Evolutionary conservation across 2,797 vertebrate genomes (phyloP).

Genomic region (Channa striata): DNA sequence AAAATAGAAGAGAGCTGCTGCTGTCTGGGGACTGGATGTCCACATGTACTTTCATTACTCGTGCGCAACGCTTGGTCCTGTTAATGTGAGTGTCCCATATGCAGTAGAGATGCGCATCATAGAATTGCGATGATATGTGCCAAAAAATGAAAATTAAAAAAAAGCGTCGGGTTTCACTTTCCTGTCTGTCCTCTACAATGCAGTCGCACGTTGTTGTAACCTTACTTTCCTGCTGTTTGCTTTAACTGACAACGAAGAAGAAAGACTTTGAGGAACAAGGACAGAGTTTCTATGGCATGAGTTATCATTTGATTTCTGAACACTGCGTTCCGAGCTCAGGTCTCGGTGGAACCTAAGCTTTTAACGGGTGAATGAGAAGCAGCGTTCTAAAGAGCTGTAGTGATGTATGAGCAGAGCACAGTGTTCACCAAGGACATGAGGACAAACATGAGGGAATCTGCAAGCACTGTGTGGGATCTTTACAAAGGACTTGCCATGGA

Average conservation of each 20-base stretch:
- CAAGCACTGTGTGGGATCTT: background rate
- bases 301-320: too few relatives aligned
- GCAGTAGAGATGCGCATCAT: background rate
- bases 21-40: background rate
- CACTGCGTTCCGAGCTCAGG: too few relatives aligned
- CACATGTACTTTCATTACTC: background rate
- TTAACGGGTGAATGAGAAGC: too few relatives aligned
- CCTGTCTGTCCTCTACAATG: background rate
- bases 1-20: background rate
- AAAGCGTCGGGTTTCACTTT: background rate
- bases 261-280: too few relatives aligned
- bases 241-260: background rate
- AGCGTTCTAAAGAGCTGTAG: too few relatives aligned
- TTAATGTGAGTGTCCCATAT: background rate
- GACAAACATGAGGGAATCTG: too few relatives aligned
- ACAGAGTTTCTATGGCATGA: too few relatives aligned
- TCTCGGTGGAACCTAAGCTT: too few relatives aligned
- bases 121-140: background rate
- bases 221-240: background rate
- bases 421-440: too few relatives aligned
- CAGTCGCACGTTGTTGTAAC: background rate
- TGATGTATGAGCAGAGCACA: too few relatives aligned
- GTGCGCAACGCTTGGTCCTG: slow-evolving; percentile 25
- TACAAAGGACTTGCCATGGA: background rate
- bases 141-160: background rate